Percentiles rank a stretch among this genome's conserved stretches.
phyloP scores from a whole-genome alignment of 2,888 invertebrate species.

The Leptarthrus brevirostris region DNA sequence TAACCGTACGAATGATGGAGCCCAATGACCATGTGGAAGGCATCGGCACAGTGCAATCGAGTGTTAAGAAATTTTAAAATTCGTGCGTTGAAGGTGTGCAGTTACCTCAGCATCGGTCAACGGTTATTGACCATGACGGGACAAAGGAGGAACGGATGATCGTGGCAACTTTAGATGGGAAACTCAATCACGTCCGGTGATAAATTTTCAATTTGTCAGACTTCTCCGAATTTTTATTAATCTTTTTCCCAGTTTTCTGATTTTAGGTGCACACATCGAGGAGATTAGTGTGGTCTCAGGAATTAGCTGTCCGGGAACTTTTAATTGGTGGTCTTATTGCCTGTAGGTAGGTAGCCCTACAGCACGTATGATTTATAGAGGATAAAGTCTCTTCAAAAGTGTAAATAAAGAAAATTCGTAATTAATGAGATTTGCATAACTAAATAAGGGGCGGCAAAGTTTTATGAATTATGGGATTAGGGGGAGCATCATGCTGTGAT shows the following conservation, averaged over 20 bases:
- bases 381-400: neutral
- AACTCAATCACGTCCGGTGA: slow-evolving; percentile 44
- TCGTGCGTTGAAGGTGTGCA: slow-evolving; percentile 13
- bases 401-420: slow-evolving; percentile 16
- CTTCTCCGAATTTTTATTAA: slow-evolving; percentile 14
- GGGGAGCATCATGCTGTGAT: too few relatives aligned
- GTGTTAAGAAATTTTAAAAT: slow-evolving; percentile 32
- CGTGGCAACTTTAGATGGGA: slow-evolving; percentile 4
- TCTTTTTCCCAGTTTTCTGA: neutral
- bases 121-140: slow-evolving; percentile 14
- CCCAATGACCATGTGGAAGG: neutral
- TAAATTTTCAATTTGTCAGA: slow-evolving; percentile 47
- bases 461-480: too few relatives aligned
- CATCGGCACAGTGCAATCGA: slow-evolving; percentile 14
- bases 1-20: slow-evolving; percentile 10
- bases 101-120: neutral
- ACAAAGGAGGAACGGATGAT: neutral
- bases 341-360: neutral
- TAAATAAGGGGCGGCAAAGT: too few relatives aligned
- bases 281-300: slow-evolving; percentile 16
- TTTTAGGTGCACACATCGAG: neutral
- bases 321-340: slow-evolving; percentile 22
- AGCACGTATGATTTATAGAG: slow-evolving; percentile 29
- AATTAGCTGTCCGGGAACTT: slow-evolving; percentile 16
- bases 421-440: slow-evolving; percentile 40